Percentiles rank a stretch among this genome's conserved stretches.
Evolutionary conservation across 2,888 invertebrate genomes (phyloP).

Genomic region (Achlya flavicornis): DNA sequence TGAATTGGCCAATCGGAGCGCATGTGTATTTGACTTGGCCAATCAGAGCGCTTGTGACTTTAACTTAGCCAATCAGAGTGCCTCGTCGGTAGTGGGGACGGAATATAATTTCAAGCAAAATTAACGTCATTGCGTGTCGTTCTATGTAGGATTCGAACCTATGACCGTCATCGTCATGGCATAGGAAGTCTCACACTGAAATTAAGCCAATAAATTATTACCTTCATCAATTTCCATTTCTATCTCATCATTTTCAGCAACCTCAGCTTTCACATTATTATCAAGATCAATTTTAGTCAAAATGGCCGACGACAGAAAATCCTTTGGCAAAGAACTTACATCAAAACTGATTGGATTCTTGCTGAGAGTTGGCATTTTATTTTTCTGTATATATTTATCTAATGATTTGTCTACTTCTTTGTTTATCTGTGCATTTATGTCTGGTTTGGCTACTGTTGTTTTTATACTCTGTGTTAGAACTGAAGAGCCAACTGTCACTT

Average conservation of each 20-base stretch:
- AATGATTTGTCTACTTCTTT: slow-evolving; percentile 18
- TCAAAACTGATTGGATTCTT: slow-evolving; percentile 38
- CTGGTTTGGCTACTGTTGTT: slow-evolving; percentile 37
- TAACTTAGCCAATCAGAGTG: too few species aligned
- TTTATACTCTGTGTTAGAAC: slow-evolving; percentile 58
- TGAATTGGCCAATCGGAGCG: too few species aligned
- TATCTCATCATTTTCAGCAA: slow-evolving; percentile 36
- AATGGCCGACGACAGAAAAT: slow-evolving; percentile 44
- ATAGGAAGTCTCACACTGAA: too few species aligned
- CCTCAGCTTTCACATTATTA: slow-evolving; percentile 30
- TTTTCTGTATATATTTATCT: slow-evolving; percentile 6
- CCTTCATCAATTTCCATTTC: slow-evolving; percentile 68
- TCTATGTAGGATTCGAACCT: too few species aligned
- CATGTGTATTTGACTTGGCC: too few species aligned
- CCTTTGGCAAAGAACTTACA: slow-evolving; percentile 45
- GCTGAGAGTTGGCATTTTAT: neutral
- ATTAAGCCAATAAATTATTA: slow-evolving; percentile 21
- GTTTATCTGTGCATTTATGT: slow-evolving; percentile 17
- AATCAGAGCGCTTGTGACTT: too few species aligned
- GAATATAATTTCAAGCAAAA: too few species aligned
- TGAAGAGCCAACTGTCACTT: slow-evolving; percentile 61
- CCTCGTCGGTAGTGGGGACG: too few species aligned
- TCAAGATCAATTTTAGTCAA: slow-evolving; percentile 20
- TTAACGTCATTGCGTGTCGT: too few species aligned
- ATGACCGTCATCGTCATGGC: too few species aligned